These are phyloP conservation scores for Ceyx melanurus DNA, from an alignment of 2,113 vertebrate genomes.

Conservation along the genomic window DNA sequence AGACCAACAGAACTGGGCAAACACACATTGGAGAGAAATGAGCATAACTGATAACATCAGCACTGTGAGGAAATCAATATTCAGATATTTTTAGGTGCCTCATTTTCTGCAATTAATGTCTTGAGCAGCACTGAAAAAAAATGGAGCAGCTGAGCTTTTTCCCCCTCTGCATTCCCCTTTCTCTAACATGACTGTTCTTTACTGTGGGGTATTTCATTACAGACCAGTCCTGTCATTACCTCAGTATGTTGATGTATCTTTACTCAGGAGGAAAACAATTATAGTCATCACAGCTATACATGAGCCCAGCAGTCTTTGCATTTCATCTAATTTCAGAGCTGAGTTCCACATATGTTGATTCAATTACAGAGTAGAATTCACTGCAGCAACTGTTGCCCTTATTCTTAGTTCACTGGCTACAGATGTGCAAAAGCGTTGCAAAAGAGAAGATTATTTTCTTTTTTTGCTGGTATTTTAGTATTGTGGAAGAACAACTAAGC, in stretches of 20 bases:
- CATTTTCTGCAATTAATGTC: slow-evolving; percentile 25
- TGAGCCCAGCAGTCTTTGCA: not conserved
- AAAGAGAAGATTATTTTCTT: not conserved
- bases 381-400: not conserved
- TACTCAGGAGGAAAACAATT: not conserved
- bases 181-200: not conserved
- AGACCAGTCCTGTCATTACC: not conserved
- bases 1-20: not conserved
- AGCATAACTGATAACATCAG: not conserved
- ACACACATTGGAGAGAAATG: not conserved
- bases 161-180: not conserved
- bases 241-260: not conserved
- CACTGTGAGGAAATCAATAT: slow-evolving; percentile 9
- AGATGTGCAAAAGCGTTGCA: not conserved
- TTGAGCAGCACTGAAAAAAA: not conserved
- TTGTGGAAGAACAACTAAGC: not conserved
- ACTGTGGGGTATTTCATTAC: not conserved
- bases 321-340: not conserved
- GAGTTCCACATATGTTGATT: not conserved
- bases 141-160: not conserved
- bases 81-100: slow-evolving; percentile 28
- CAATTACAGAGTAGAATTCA: not conserved
- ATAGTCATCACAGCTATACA: fast-evolving
- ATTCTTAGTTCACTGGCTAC: not conserved
- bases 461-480: not conserved